phyloP scores from a whole-genome alignment of 2,113 vertebrate species.

The Bagarius yarrelli region DNA sequence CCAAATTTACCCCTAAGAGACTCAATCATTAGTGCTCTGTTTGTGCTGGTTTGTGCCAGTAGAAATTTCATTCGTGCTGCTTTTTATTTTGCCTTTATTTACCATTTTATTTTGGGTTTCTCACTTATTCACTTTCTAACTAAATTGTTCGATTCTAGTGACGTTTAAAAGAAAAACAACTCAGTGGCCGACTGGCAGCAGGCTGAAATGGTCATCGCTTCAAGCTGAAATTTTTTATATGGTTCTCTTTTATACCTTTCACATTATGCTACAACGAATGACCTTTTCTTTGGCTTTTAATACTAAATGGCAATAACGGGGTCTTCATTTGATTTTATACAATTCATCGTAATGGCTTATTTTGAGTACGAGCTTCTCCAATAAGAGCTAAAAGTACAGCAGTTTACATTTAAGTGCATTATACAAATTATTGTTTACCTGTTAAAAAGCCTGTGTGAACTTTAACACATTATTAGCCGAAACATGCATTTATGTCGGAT shows the following conservation, averaged over 20 bases:
- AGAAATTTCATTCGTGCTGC: too few species aligned
- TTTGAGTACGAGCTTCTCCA: conserved; percentile 4
- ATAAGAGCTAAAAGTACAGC: conserved; percentile 1
- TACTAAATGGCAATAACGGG: conserved; percentile 9
- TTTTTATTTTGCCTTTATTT: too few species aligned
- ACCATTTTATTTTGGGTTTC: too few species aligned
- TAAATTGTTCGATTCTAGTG: too few species aligned
- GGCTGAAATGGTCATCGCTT: neutral
- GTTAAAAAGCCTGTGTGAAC: neutral
- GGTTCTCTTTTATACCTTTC: neutral
- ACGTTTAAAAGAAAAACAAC: too few species aligned
- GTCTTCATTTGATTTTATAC: conserved; percentile 18
- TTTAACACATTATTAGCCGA: neutral
- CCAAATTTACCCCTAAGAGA: too few species aligned
- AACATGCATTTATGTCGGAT: neutral
- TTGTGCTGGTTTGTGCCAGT: too few species aligned
- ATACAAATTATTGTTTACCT: neutral
- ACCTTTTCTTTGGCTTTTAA: neutral
- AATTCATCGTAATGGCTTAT: neutral
- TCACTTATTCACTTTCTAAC: too few species aligned
- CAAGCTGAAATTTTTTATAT: neutral
- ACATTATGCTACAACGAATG: neutral
- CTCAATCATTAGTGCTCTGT: too few species aligned
- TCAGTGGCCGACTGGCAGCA: too few species aligned
- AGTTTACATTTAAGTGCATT: conserved; percentile 2